Conservation (phyloP, 2,113 vertebrate genomes). For the Ceyx margarethae region DNA sequence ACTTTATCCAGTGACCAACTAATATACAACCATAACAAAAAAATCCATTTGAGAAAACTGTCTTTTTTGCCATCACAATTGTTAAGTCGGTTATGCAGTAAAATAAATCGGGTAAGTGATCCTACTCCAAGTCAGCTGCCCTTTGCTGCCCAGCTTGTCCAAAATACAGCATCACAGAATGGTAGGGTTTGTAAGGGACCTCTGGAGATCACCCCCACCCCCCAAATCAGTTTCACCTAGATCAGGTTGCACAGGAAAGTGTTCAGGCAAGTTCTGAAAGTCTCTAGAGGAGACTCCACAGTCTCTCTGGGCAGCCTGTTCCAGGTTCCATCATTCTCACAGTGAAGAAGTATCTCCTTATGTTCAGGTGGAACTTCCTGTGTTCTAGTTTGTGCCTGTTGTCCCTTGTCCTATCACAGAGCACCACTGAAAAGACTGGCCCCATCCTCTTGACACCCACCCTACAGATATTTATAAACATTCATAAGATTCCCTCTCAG, state of each 20-base stretch:
- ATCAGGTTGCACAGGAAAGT: neutral
- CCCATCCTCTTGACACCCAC: neutral
- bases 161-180: neutral
- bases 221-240: no score
- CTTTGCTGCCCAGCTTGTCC: neutral
- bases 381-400: neutral
- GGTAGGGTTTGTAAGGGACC: neutral
- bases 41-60: neutral
- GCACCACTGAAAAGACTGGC: neutral
- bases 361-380: neutral
- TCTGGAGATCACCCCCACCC: no score
- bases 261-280: no score
- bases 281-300: no score
- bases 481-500: no score
- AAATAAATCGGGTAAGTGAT: neutral
- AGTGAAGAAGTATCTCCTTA: neutral
- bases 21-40: neutral
- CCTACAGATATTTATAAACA: neutral
- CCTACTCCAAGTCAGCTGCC: neutral
- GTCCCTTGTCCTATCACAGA: neutral
- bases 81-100: neutral
- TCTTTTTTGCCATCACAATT: neutral
- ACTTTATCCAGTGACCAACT: neutral
- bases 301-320: no score
- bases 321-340: neutral